These are phyloP conservation scores for Acleris sparsana DNA, from an alignment of 2,888 invertebrate genomes.

Conservation along the genomic window DNA sequence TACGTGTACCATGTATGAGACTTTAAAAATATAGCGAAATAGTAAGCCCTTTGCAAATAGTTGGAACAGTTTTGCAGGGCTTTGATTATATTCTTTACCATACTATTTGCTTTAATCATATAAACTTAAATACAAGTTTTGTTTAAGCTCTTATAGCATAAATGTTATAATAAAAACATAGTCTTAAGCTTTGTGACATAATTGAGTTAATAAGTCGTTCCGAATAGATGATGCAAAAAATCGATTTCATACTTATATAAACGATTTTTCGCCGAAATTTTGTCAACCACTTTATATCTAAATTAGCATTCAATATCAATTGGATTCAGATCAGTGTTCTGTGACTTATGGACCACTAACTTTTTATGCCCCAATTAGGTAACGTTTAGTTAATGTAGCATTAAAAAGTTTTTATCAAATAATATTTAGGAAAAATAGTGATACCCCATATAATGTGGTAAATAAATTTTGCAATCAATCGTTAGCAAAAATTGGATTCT, in stretches of 20 bases:
- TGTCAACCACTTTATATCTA: conserved; percentile 16
- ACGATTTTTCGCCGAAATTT: conserved; percentile 18
- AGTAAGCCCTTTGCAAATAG: too few species aligned
- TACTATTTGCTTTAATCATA: too few species aligned
- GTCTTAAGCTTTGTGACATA: conserved; percentile 17
- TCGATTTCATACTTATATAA: conserved; percentile 28
- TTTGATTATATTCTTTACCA: too few species aligned
- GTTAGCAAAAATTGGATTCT: conserved; percentile 1
- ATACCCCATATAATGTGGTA: too few species aligned
- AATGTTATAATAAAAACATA: neutral
- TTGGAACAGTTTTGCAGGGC: too few species aligned
- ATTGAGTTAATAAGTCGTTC: conserved; percentile 24
- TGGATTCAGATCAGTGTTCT: conserved; percentile 9
- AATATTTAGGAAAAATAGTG: too few species aligned
- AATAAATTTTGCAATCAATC: conserved; percentile 4
- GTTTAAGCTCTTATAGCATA: too few species aligned
- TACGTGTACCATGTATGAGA: too few species aligned
- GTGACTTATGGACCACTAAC: conserved; percentile 10
- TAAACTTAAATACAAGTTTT: too few species aligned
- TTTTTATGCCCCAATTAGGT: conserved; percentile 1
- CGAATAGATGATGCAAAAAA: conserved; percentile 25
- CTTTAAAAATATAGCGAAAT: too few species aligned
- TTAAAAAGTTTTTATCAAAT: too few species aligned
- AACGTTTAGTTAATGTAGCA: neutral
- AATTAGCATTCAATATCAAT: conserved; percentile 20